phyloP scores from a whole-genome alignment of 1,140 invertebrate genomes.

The Polypedilum pembai region DNA sequence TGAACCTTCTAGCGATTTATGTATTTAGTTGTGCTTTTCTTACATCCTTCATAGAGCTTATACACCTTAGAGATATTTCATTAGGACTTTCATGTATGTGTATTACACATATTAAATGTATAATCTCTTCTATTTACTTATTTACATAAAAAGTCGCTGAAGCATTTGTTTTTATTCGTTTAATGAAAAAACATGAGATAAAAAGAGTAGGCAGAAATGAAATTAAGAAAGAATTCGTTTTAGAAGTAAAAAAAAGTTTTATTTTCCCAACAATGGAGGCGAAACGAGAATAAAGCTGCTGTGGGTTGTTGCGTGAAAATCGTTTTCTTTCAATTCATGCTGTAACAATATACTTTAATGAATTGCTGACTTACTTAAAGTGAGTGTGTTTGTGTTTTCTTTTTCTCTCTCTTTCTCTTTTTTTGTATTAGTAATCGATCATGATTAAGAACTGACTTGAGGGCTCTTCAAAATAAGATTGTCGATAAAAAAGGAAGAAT shows the following conservation, averaged over 20 bases:
- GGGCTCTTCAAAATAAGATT: neutral
- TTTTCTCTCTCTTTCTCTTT: neutral
- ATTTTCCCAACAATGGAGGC: neutral
- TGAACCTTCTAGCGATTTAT: neutral
- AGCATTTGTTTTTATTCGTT: neutral
- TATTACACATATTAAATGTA: neutral
- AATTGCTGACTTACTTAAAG: constrained; percentile 12
- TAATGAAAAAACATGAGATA: neutral
- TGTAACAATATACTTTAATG: neutral
- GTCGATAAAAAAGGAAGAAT: neutral
- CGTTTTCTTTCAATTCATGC: neutral
- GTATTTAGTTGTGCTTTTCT: neutral
- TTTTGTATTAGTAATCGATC: neutral
- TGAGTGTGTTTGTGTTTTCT: neutral
- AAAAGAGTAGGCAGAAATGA: neutral
- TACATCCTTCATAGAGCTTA: neutral
- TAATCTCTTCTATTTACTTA: neutral
- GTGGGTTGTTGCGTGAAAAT: neutral
- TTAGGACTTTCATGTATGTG: neutral
- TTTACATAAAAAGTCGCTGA: neutral
- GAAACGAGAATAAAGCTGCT: neutral
- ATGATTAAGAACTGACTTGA: neutral
- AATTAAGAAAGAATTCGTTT: neutral
- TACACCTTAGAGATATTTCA: neutral
- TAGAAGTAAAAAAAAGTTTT: neutral